Evolutionary conservation across 2,113 vertebrate genomes (phyloP), one percentile per base, ranked within the genome.

Genomic region (Pagrus major): DNA sequence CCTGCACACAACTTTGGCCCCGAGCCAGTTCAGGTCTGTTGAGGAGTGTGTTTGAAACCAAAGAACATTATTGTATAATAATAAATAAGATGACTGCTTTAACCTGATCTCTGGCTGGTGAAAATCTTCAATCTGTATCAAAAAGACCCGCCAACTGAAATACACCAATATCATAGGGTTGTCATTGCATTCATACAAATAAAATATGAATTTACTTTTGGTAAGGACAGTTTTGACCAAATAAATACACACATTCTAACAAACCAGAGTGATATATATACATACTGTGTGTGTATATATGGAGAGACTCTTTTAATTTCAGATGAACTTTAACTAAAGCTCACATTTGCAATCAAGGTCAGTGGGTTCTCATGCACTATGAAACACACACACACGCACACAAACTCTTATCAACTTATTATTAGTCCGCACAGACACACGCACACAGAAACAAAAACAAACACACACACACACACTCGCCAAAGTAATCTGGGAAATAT

Each of bases 401-500:
- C 25, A 54, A 63, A 55, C 55, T 51, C 31, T 76, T 61, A 31
- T 78, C 56, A 69, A 42, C 21, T 61, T 78, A 83, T 81, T 75
- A 88, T 76, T 76, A 76, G 46, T 63, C 78, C 16, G 39, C 18
- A 39, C 12, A 54, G 46, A 75, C 46, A 73, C 9, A 63, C 84
- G 78, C 25, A 71, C 51, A 68, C 42, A 81, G 18, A 80, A 20
- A 76, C 44, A 64, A 8, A 47, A 7, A 58, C 37, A 55, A n/a
- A 52, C 5, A 74, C n/a, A 63, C 47, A 84, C 27, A 58, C 16
- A 74, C 37, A 68, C 72, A 83, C 70, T 37, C 79, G 9, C 72
- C 72, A 60, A 64, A 76, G 82, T 93, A 93, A 94, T 93, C 93
- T 93, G 85, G 79, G 67, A 84, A 75, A 83, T 83, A 92, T 91